These are phyloP conservation scores for Drosophila sp. DNA, from an alignment of 1,140 invertebrate genomes.

Conservation along the genomic window DNA sequence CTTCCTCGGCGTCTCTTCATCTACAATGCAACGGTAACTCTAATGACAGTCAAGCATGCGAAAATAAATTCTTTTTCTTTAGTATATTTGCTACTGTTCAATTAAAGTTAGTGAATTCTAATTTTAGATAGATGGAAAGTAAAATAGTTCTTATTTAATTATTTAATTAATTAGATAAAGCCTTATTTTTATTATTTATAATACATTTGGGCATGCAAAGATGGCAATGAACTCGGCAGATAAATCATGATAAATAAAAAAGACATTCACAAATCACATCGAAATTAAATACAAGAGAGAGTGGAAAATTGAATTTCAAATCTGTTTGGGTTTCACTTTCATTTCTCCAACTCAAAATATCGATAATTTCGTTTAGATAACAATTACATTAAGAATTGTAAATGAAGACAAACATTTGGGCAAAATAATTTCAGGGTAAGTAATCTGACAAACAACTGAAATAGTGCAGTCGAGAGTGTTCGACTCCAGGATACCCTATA, in stretches of 20 bases:
- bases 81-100: slow-evolving; percentile 1
- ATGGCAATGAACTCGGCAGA: neutral
- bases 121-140: neutral
- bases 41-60: slow-evolving; percentile 52
- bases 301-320: slow-evolving; percentile 36
- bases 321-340: neutral
- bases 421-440: no score
- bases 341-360: no score
- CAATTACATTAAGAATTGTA: no score
- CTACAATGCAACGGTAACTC: slow-evolving; percentile 39
- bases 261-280: slow-evolving; percentile 17
- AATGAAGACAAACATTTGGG: slow-evolving; percentile 9
- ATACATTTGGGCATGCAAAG: slow-evolving; percentile 7
- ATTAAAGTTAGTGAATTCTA: slow-evolving; percentile 14
- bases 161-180: slow-evolving; percentile 8
- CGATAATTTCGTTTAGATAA: no score
- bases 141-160: neutral
- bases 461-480: slow-evolving; percentile 3
- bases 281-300: slow-evolving; percentile 42
- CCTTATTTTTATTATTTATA: neutral
- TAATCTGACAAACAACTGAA: neutral
- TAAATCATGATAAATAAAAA: neutral
- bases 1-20: slow-evolving; percentile 21
- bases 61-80: slow-evolving; percentile 19
- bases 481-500: slow-evolving; percentile 16